Percentiles rank a stretch among this genome's conserved stretches.
Conservation (phyloP, 1,140 invertebrate genomes). For the Phenacoccus solenopsis region DNA sequence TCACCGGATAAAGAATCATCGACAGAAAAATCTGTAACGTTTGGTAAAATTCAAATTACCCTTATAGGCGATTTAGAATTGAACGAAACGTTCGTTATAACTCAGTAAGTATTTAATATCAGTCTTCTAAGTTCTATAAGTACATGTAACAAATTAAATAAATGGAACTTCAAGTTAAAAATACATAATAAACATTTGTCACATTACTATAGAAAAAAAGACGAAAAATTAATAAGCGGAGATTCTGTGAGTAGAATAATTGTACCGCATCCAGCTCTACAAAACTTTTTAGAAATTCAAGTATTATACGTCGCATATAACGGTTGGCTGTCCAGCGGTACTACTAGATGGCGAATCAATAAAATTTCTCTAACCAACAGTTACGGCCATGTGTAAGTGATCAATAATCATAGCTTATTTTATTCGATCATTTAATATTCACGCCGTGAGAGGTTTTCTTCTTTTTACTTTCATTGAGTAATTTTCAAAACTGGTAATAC, state of each 20-base stretch:
- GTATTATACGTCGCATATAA: conserved; percentile 77
- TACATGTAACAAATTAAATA: neutral
- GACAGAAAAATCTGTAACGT: conserved; percentile 39
- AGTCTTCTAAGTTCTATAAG: neutral
- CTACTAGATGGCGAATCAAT: conserved; percentile 63
- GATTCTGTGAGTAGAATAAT: conserved; percentile 61
- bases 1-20: conserved; percentile 47
- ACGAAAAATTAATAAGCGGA: conserved; percentile 58
- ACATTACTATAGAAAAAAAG: conserved; percentile 47
- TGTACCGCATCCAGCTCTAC: conserved; percentile 73
- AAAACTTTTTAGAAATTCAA: conserved; percentile 52
- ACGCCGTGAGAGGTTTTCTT: neutral
- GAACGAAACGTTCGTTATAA: conserved; percentile 81
- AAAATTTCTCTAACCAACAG: conserved; percentile 73
- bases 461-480: neutral
- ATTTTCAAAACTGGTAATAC: neutral
- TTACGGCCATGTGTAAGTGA: conserved; percentile 57
- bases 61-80: conserved; percentile 63
- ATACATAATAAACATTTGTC: neutral
- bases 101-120: conserved; percentile 43
- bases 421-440: neutral
- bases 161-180: too few species aligned
- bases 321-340: conserved; percentile 79
- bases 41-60: conserved; percentile 69
- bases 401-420: neutral